Conservation (phyloP, 2,888 invertebrate genomes). For the Drosophila acutilabella region DNA sequence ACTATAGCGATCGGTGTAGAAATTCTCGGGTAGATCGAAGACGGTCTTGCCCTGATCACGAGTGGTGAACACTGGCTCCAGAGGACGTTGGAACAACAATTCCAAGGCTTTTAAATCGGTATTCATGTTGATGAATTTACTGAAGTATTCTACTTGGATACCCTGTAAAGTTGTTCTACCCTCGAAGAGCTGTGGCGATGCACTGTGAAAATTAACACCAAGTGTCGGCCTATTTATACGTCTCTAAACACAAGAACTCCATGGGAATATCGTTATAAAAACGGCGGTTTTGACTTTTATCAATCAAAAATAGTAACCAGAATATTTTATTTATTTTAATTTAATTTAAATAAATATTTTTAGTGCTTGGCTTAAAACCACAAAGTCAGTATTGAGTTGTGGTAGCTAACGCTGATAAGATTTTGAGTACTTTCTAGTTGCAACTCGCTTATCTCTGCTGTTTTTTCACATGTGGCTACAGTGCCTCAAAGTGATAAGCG, state of each 20-base stretch:
- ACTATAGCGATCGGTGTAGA: constrained; percentile 78
- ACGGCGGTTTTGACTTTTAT: constrained; percentile 25
- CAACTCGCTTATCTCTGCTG: constrained; percentile 13
- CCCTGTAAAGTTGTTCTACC: constrained; percentile 20
- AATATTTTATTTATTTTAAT: background rate
- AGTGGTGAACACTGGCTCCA: constrained; percentile 83
- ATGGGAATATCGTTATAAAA: background rate
- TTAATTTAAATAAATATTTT: background rate
- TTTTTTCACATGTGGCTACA: constrained; percentile 30
- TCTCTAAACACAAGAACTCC: constrained; percentile 12
- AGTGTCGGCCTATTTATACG: constrained; percentile 37
- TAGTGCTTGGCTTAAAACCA: constrained; percentile 2
- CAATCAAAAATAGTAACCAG: no score
- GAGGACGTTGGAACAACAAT: constrained; percentile 83
- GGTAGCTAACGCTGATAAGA: background rate
- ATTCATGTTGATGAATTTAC: constrained; percentile 55
- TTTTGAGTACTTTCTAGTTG: background rate
- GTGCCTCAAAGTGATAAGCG: constrained; percentile 7
- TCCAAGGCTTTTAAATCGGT: constrained; percentile 76
- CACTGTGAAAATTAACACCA: constrained; percentile 24
- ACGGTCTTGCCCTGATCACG: constrained; percentile 81
- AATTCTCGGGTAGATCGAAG: constrained; percentile 83
- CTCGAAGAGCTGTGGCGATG: constrained; percentile 26
- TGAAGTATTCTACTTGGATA: background rate
- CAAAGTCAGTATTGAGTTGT: constrained; percentile 3